phyloP scores from a whole-genome alignment of 2,888 invertebrate species.

The Ophion slaviceki region DNA sequence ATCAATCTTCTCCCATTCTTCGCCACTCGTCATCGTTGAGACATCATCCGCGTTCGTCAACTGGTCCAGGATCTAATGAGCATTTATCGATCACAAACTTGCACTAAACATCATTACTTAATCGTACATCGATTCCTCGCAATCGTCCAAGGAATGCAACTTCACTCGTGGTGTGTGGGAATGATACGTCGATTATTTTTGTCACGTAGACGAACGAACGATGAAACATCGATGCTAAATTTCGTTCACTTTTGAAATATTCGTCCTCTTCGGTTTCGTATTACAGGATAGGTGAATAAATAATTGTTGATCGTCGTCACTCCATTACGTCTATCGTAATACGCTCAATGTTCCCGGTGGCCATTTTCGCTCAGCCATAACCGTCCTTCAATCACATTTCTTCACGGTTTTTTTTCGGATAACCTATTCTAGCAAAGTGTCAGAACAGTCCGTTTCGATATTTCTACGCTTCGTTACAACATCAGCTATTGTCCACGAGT shows the following conservation, averaged over 20 bases:
- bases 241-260: not conserved
- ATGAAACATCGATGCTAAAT: conserved; percentile 31
- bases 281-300: conserved; percentile 44
- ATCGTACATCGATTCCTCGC: conserved; percentile 60
- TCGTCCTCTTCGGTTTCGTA: conserved; percentile 22
- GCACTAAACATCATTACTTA: conserved; percentile 19
- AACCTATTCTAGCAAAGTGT: conserved; percentile 31
- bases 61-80: conserved; percentile 60
- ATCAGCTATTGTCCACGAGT: conserved; percentile 10
- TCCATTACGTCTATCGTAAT: conserved; percentile 28
- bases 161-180: conserved; percentile 70
- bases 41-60: conserved; percentile 39
- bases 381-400: conserved; percentile 66
- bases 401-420: conserved; percentile 20
- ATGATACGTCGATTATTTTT: conserved; percentile 70
- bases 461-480: conserved; percentile 11
- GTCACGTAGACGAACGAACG: conserved; percentile 27
- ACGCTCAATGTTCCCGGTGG: conserved; percentile 41
- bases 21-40: conserved; percentile 7
- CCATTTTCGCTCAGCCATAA: conserved; percentile 60
- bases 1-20: conserved; percentile 12
- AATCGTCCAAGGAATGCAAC: conserved; percentile 75
- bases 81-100: conserved; percentile 38
- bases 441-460: conserved; percentile 13
- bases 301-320: conserved; percentile 52